phyloP scores from a whole-genome alignment of 2,797 vertebrate genomes.

The Parauchenoglanis punctatus region DNA sequence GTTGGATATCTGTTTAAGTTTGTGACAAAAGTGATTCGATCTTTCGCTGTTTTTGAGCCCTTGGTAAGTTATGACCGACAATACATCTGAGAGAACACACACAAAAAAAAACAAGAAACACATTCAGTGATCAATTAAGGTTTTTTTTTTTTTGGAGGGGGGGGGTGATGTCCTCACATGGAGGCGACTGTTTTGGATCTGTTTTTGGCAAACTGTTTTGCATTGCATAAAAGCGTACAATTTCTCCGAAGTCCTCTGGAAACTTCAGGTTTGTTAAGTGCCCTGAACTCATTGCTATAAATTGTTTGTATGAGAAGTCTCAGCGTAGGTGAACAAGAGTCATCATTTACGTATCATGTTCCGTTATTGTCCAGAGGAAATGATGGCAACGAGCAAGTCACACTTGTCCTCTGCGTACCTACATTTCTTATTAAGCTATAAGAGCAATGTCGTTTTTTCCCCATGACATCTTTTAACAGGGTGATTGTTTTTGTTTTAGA shows the following conservation, averaged over 20 bases:
- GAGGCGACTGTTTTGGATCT: conserved; percentile 61
- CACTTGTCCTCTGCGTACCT: background rate
- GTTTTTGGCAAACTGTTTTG: conserved; percentile 21
- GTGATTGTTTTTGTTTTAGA: background rate
- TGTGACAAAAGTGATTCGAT: background rate
- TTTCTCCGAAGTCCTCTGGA: conserved; percentile 64
- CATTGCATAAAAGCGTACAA: conserved; percentile 46
- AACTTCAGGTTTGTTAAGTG: conserved; percentile 59
- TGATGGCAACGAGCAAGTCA: conserved; percentile 47
- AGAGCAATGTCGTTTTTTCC: background rate
- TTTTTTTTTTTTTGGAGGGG: background rate
- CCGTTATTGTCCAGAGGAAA: conserved; percentile 55
- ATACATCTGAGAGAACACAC: background rate
- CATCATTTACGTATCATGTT: conserved; percentile 53
- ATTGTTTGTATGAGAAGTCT: conserved; percentile 63
- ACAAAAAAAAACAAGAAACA: background rate
- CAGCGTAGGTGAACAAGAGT: conserved; percentile 60
- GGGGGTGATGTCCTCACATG: conserved; percentile 31
- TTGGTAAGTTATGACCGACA: background rate
- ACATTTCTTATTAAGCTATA: background rate
- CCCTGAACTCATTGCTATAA: conserved; percentile 65
- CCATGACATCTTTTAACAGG: background rate
- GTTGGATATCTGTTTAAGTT: background rate
- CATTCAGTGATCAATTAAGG: background rate
- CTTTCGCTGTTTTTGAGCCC: background rate